phyloP scores from a whole-genome alignment of 2,888 invertebrate genomes.

The Drosophila lacicola region DNA sequence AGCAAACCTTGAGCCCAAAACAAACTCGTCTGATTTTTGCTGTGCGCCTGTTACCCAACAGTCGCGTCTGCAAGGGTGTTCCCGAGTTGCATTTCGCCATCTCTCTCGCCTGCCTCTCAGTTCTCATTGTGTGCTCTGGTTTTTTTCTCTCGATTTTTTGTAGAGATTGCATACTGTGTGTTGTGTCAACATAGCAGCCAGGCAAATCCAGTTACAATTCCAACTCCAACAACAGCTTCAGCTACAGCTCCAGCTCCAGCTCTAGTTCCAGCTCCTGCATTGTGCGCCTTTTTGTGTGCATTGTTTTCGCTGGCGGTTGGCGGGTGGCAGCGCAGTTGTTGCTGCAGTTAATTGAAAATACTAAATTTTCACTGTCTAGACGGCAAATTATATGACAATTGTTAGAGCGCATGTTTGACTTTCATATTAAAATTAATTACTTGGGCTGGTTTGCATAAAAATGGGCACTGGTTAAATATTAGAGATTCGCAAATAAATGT shows the following conservation, averaged over 20 bases:
- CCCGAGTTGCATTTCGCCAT: conserved; percentile 25
- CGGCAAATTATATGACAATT: conserved; percentile 85
- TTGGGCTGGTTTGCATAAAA: conserved; percentile 70
- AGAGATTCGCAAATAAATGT: conserved; percentile 14
- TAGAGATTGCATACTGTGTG: conserved; percentile 42
- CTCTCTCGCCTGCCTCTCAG: conserved; percentile 1
- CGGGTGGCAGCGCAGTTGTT: conserved; percentile 56
- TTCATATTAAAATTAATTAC: conserved; percentile 83
- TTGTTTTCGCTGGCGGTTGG: conserved; percentile 48
- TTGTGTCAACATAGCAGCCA: conserved; percentile 58
- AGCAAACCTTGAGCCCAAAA: conserved; percentile 59
- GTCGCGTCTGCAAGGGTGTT: conserved; percentile 54
- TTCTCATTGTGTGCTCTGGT: conserved; percentile 7
- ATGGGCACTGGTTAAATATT: conserved; percentile 48
- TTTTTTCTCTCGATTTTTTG: conserved; percentile 1
- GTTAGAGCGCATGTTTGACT: conserved; percentile 79
- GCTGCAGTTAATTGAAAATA: conserved; percentile 84
- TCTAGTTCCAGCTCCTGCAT: conserved; percentile 39
- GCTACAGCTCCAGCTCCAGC: conserved; percentile 8
- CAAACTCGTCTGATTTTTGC: conserved; percentile 40
- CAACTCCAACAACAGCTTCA: conserved; percentile 24
- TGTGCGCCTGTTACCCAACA: conserved; percentile 59
- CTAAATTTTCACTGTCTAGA: conserved; percentile 84
- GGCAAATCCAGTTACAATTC: conserved; percentile 40
- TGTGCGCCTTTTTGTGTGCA: conserved; percentile 77